Conservation (phyloP, 2,888 invertebrate genomes). For the Drosophila mayaguana region DNA sequence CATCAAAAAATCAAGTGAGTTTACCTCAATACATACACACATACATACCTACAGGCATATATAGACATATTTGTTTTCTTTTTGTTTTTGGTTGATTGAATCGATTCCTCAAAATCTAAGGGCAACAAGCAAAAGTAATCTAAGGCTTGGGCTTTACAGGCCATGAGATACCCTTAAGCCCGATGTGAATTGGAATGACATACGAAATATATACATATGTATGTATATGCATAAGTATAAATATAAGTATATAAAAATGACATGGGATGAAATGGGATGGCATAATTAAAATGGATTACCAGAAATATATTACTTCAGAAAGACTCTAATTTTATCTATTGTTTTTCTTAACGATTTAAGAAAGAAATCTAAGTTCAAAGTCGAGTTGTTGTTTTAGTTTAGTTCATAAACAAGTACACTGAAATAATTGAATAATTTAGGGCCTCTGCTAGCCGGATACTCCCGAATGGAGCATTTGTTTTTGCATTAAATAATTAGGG, state of each 20-base stretch:
- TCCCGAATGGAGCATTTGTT: not conserved
- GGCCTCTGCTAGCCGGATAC: not conserved
- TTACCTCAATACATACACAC: slow-evolving; percentile 34
- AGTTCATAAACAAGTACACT: not conserved
- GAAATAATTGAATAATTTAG: not conserved
- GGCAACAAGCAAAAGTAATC: not conserved
- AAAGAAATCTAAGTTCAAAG: not conserved
- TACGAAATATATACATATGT: no score
- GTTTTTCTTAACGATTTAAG: no score
- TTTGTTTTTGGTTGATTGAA: slow-evolving; percentile 50
- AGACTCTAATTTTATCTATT: no score
- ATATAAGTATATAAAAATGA: no score
- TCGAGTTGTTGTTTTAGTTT: not conserved
- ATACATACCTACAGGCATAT: not conserved
- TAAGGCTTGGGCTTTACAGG: not conserved
- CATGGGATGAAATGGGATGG: no score
- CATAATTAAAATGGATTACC: no score
- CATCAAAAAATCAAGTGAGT: slow-evolving; percentile 42
- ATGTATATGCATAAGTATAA: no score
- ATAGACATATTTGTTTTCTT: slow-evolving; percentile 27
- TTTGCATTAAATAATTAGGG: slow-evolving; percentile 3
- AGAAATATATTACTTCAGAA: no score
- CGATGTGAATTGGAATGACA: not conserved
- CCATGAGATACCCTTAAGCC: not conserved
- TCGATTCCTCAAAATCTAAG: slow-evolving; percentile 34